Base-by-base conservation (phyloP, 2,888 invertebrate genomes). In the Tipula vernalis region DNA sequence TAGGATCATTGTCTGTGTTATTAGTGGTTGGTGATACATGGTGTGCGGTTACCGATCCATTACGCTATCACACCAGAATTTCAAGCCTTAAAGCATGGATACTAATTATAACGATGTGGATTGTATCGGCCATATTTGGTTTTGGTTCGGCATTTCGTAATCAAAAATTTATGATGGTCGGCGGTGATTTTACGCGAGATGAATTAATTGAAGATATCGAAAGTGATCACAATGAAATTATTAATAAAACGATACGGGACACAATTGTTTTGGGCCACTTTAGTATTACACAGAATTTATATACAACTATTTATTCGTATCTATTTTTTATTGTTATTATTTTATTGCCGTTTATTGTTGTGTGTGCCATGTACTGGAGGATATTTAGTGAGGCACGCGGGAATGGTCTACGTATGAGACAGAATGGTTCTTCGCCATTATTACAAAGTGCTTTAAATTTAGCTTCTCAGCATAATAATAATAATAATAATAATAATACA, bases 21-120 rank as follows among this genome's bases (percentile, higher is more conserved):
- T 88, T 92, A 5, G 91, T 92, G 0, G 91, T 92, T 3, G 91
- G 93, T 18, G 94, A 94, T 89, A 92, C 94, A 86, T 94, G 94
- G 91, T 93, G 92, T 88, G 94, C 94, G 3, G 93, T 94, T 13
- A 93, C 93, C 18, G 93, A 93, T 88, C 94, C 94, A 0, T 90
- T 94, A 87, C 93, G 93, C 86, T 94, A 94, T 89, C 93, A 93
- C 89, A 92, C 93, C 88, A 91, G 91, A 86, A 92, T 92, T 86
- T 92, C 92, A 83, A 91, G 90, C 28, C 89, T 91, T 0, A 91
- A 91, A 84, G 91, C 92, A 0, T 92, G 91, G 90, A 88, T 91
- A 28, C 89, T 92, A 87, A 92, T 92, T 6, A 91, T 90, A 1
- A 88, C 90, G 36, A 91, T 91, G 57, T 92, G 92, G 92, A 88